Evolutionary conservation across 2,888 invertebrate species (phyloP), one percentile per base, ranked within the genome.

Genomic region (Synanthedon tipuliformis): DNA sequence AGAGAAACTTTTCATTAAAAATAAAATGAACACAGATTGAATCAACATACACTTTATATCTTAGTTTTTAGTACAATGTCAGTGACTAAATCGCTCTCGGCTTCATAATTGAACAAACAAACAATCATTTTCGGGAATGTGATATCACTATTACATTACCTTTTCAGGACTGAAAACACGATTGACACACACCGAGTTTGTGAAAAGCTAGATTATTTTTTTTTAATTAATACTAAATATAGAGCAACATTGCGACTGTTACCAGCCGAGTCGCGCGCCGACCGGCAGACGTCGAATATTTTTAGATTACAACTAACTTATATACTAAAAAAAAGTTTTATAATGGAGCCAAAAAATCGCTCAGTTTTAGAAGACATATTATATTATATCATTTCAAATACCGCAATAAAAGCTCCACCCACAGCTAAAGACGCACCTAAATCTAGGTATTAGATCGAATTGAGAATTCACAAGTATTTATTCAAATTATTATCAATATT

Each of bases 21-120:
- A 86, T 86, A 86, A 86, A 86, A 86, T 83, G 80, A 81, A 84
- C 84, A 84, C 82, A 75, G 15, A 51, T 57, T 85, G 79, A 83
- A 84, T 84, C 74, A 87, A 86, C 84, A 86, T 85, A 86, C 86
- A 86, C 82, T 87, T 87, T 87, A 87, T 87, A 81, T 86, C 84
- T 81, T 86, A 86, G 79, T 78, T 71, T 78, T 77, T 81, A 82
- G 77, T 86, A 87, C 85, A 87, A 78, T 75, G 64, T 66, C 63
- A 65, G 71, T 69, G 73, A 68, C 57, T 60, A 71, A 64, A 54
- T n/a, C 50, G 18, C 45, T 45, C 49, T 27, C 50, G 50, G 34
- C n/a, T 34, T 23, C 12, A 23, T 71, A 68, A 71, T 69, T 71
- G 73, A 78, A 81, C 79, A 83, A 73, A 74, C 34, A 34, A 34